Conservation (phyloP, 2,888 invertebrate genomes). For the Andrena camellia region DNA sequence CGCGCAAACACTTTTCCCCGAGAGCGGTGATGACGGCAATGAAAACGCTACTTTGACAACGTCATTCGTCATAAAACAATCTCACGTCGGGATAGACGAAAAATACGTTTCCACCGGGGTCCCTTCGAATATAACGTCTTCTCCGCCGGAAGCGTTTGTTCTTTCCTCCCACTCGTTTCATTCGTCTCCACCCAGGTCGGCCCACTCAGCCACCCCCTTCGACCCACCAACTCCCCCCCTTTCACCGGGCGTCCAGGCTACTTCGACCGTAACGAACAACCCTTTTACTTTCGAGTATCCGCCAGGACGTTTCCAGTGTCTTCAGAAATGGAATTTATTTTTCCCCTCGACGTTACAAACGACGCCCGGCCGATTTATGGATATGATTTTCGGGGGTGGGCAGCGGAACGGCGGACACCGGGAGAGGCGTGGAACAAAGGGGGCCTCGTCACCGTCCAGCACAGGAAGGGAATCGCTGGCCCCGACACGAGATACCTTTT, state of each 20-base stretch:
- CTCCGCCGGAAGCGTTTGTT: constrained; percentile 55
- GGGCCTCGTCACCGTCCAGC: constrained; percentile 18
- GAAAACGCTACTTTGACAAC: constrained; percentile 59
- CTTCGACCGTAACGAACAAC: constrained; percentile 62
- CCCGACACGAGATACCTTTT: constrained; percentile 49
- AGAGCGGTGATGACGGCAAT: constrained; percentile 42
- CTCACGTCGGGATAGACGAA: constrained; percentile 40
- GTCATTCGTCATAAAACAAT: constrained; percentile 67
- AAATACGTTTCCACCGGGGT: constrained; percentile 37
- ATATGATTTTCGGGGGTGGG: constrained; percentile 57
- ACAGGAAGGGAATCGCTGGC: constrained; percentile 24
- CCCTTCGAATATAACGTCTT: constrained; percentile 62
- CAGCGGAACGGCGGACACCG: background rate
- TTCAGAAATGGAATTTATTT: constrained; percentile 76
- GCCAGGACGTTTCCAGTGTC: constrained; percentile 55
- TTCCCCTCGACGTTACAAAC: constrained; percentile 62
- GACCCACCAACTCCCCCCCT: background rate
- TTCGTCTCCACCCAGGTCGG: constrained; percentile 10
- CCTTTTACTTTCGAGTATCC: constrained; percentile 70
- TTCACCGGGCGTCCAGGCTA: constrained; percentile 18
- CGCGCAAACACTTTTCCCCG: constrained; percentile 6
- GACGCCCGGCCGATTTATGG: constrained; percentile 70
- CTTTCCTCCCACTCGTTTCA: constrained; percentile 43
- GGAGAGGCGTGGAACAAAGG: constrained; percentile 12
- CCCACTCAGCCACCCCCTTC: constrained; percentile 4